These are phyloP conservation scores for Kuschelorhynchus macadamiae DNA, from an alignment of 2,888 invertebrate genomes.

Conservation along the genomic window DNA sequence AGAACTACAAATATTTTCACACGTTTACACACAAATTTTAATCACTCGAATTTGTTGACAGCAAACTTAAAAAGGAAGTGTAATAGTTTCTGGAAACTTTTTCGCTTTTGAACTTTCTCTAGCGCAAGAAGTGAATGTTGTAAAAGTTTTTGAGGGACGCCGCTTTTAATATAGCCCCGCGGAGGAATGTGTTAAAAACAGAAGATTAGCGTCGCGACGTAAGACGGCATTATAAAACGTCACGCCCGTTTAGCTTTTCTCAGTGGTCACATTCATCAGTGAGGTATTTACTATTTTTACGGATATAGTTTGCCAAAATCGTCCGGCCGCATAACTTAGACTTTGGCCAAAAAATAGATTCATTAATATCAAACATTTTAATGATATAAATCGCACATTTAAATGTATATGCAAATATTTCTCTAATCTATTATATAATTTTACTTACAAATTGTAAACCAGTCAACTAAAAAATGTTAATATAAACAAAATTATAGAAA, in stretches of 20 bases:
- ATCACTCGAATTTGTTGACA: constrained; percentile 1
- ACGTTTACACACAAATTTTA: too few relatives aligned
- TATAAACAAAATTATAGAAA: too few relatives aligned
- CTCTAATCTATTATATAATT: too few relatives aligned
- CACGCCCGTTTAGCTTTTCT: constrained; percentile 35
- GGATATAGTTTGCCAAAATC: constrained; percentile 25
- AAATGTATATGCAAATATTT: too few relatives aligned
- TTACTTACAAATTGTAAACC: too few relatives aligned
- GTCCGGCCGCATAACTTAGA: not conserved
- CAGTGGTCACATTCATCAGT: constrained; percentile 36
- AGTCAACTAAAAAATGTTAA: not conserved
- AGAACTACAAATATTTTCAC: constrained; percentile 3
- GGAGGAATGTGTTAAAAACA: constrained; percentile 61
- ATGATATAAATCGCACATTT: too few relatives aligned
- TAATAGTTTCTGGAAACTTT: constrained; percentile 21
- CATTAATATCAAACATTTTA: not conserved
- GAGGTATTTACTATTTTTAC: constrained; percentile 42
- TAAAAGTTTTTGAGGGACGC: constrained; percentile 47
- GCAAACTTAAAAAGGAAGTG: not conserved
- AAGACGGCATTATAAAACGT: constrained; percentile 40
- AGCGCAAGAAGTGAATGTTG: constrained; percentile 35
- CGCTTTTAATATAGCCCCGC: constrained; percentile 58
- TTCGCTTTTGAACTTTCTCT: constrained; percentile 35
- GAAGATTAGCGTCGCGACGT: constrained; percentile 47
- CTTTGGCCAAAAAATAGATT: not conserved